Base-by-base conservation (phyloP, 2,888 invertebrate genomes). In the Metacarcinus magister region DNA sequence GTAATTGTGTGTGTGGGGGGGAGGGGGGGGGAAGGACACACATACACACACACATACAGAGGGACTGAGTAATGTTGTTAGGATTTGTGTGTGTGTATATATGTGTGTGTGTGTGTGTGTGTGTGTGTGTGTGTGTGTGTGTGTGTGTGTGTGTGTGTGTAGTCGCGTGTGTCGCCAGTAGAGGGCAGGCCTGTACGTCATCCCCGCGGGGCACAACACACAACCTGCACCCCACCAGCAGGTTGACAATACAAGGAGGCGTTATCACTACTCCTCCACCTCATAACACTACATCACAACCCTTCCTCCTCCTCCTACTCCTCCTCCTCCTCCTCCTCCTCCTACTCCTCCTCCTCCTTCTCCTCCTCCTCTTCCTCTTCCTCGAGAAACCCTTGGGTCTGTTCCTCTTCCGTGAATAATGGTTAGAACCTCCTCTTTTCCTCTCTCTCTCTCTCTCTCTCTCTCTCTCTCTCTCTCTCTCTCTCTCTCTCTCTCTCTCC, bases 81-180 rank as follows among this genome's bases (percentile, higher is more conserved):
- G 32, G 2, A 23, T 44, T 8, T 39, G 39, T 32, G 3, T 90
- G 90, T 90, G 8, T 90, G 89, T 87, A 19, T 87, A 23, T 89
- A 28, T 89, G 89, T 89, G 89, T 89, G 89, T 89, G 89, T 89
- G 89, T 89, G 89, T 89, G 89, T 89, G 89, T 89, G 89, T 89
- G 89, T 89, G 89, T 89, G 89, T 89, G 89, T 89, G 89, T 89
- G 90, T 90, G 90, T 90, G 90, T 90, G 90, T 90, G 90, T 90
- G 90, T 90, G 90, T 90, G 39, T 8, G 39, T 90, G 39, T 8
- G 54, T 54, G 8, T 2, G 54, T 54, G 16, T 1, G 54, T 54
- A 54, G 54, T 54, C 54, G 16, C 54, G 54, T 0, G 54, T 54
- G 54, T 54, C 54, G 54, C 54, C 54, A 54, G 13, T 16, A 54